Conservation (phyloP, 2,113 vertebrate genomes). For the Zapus hudsonius region DNA sequence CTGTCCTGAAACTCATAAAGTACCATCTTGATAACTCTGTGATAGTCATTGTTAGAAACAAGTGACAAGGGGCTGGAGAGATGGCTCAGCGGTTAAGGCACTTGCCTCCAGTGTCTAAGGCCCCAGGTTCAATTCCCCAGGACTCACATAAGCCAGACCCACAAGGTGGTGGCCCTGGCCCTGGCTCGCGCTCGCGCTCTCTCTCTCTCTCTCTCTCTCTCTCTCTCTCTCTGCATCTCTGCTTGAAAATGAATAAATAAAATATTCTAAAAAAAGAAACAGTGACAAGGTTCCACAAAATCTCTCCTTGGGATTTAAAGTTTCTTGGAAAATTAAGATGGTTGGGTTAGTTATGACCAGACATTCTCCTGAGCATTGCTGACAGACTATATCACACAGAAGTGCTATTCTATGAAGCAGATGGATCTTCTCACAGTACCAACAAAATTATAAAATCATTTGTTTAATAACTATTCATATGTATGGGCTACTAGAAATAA, state of each 20-base stretch:
- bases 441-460: conserved; percentile 28
- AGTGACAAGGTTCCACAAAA: conserved; percentile 65
- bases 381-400: background rate
- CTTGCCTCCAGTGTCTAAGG: too few relatives aligned
- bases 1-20: conserved; percentile 58
- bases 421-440: background rate
- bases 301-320: conserved; percentile 46
- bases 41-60: conserved; percentile 63
- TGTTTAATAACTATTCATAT: background rate
- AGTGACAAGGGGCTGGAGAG: too few relatives aligned
- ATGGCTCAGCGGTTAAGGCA: too few relatives aligned
- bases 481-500: background rate
- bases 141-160: too few relatives aligned
- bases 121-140: too few relatives aligned
- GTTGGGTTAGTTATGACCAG: conserved; percentile 33
- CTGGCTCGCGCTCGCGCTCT: too few relatives aligned
- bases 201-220: too few relatives aligned
- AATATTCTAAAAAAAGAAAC: too few relatives aligned
- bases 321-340: conserved; percentile 41
- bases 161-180: too few relatives aligned
- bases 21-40: conserved; percentile 54
- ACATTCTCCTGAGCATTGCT: background rate
- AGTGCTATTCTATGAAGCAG: background rate
- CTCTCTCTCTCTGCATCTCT: too few relatives aligned
- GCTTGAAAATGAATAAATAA: too few relatives aligned